These are phyloP conservation scores for Chiloscyllium plagiosum DNA, from an alignment of 2,113 vertebrate species.

Conservation along the genomic window DNA sequence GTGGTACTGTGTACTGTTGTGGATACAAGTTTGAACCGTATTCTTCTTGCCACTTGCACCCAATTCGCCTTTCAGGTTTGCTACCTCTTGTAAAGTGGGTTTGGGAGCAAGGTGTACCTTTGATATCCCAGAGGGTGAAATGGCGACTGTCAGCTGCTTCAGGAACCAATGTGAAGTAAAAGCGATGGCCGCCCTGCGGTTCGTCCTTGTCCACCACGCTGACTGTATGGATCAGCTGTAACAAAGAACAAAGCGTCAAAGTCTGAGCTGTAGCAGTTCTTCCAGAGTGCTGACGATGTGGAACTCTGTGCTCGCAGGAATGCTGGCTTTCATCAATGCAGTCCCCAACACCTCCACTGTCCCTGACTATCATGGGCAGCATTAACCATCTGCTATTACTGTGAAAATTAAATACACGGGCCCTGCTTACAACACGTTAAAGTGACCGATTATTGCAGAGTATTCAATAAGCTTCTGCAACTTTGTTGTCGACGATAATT, in stretches of 20 bases:
- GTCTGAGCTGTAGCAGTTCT: neutral
- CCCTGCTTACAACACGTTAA: neutral
- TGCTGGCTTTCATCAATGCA: neutral
- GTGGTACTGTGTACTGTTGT: too few relatives aligned
- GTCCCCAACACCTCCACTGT: neutral
- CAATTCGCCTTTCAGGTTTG: neutral
- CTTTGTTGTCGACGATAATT: neutral
- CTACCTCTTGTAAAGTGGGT: neutral
- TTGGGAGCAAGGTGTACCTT: constrained; percentile 65
- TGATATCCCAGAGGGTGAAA: constrained; percentile 84
- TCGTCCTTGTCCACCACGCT: constrained; percentile 91
- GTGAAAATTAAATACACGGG: neutral
- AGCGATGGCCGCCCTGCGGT: constrained; percentile 82
- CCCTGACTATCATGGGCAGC: neutral
- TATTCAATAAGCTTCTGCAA: neutral
- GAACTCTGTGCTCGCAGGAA: neutral
- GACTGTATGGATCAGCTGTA: constrained; percentile 92
- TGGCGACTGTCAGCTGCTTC: constrained; percentile 76
- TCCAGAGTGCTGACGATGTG: neutral
- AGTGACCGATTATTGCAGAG: neutral
- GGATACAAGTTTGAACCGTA: neutral
- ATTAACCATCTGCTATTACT: neutral
- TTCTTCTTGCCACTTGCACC: neutral
- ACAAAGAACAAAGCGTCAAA: neutral
- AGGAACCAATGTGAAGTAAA: constrained; percentile 81